Conservation (phyloP, 1,140 invertebrate species). For the Ostrea denselamellosa region DNA sequence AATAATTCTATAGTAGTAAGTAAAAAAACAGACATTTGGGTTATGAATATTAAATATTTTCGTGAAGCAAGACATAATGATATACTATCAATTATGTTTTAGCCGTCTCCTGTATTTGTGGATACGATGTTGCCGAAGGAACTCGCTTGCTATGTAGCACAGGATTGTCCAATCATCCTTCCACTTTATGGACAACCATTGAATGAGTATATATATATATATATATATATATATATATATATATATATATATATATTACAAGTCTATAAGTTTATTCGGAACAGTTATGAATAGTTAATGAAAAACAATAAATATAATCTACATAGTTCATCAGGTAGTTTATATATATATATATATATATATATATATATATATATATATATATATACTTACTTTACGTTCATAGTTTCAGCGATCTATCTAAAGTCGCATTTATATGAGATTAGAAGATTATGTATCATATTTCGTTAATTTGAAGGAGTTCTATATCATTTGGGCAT, state of each 20-base stretch:
- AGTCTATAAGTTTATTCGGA: no score
- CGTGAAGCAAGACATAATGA: neutral
- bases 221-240: no score
- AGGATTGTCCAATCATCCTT: neutral
- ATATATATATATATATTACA: no score
- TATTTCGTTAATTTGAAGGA: slow-evolving; percentile 12
- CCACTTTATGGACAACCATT: neutral
- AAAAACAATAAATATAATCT: no score
- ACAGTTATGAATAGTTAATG: no score
- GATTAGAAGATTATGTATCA: neutral
- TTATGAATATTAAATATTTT: neutral
- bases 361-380: no score
- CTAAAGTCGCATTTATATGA: neutral
- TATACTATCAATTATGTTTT: neutral
- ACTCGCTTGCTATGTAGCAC: neutral
- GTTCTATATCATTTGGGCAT: neutral
- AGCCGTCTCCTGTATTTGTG: neutral
- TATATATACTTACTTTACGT: no score
- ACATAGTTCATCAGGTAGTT: no score
- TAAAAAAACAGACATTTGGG: neutral
- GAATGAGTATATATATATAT: neutral
- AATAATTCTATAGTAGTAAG: neutral
- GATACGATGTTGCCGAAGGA: slow-evolving; percentile 26
- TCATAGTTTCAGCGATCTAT: no score
- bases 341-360: no score